A percentile compares a stretch with the other conserved stretches of the same genome.
These are phyloP conservation scores for Archips xylosteana DNA, from an alignment of 2,888 invertebrate species.

Conservation along the genomic window DNA sequence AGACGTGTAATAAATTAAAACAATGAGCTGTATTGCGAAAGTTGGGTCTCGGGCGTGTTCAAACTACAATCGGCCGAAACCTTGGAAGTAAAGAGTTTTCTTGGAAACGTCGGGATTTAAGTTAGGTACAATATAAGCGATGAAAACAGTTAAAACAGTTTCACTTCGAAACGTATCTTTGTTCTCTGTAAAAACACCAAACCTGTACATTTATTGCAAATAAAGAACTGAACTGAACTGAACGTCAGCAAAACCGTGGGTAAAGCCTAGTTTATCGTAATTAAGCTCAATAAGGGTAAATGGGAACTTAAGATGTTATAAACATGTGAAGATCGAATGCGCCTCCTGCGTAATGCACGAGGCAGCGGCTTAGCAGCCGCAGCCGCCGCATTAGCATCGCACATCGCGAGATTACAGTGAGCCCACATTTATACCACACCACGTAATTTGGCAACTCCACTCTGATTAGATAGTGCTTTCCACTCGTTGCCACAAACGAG, in stretches of 20 bases:
- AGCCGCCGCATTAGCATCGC: slow-evolving; percentile 56
- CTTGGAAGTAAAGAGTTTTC: slow-evolving; percentile 53
- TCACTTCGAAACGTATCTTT: neutral
- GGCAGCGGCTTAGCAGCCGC: slow-evolving; percentile 41
- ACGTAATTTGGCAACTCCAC: slow-evolving; percentile 83
- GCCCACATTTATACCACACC: slow-evolving; percentile 77
- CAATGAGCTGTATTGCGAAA: slow-evolving; percentile 62
- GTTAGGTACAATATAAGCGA: neutral
- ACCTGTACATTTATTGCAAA: neutral
- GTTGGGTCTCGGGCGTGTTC: slow-evolving; percentile 47
- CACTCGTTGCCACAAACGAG: slow-evolving; percentile 80
- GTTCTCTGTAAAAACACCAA: neutral
- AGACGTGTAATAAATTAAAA: slow-evolving; percentile 70
- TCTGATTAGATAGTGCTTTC: slow-evolving; percentile 83
- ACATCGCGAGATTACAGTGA: slow-evolving; percentile 77
- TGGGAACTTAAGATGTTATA: neutral
- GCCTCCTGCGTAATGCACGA: slow-evolving; percentile 18
- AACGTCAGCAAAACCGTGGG: too few species aligned
- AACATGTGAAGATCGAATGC: slow-evolving; percentile 2
- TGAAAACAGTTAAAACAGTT: slow-evolving; percentile 3
- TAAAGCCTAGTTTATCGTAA: too few species aligned
- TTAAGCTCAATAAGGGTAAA: neutral
- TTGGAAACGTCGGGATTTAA: slow-evolving; percentile 18
- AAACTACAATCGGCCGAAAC: slow-evolving; percentile 57
- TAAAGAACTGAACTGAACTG: too few species aligned